These are phyloP conservation scores for human (Homo sapiens) DNA, from an alignment of 2,113 vertebrate species.

Conservation along the genomic window DNA sequence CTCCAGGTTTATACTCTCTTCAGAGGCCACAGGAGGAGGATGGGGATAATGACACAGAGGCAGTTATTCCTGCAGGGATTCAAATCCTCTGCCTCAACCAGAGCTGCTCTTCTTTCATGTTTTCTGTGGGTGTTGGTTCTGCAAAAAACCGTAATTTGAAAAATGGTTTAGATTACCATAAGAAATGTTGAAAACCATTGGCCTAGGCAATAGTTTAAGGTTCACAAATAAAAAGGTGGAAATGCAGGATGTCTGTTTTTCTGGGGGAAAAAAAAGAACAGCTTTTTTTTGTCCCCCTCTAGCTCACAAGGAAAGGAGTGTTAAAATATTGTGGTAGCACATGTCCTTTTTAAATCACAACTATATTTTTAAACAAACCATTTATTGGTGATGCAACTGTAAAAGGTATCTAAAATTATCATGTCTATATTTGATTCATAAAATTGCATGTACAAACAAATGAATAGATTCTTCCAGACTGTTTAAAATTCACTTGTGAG, in stretches of 20 bases:
- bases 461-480: slow-evolving; percentile 63
- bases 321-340: slow-evolving; percentile 70
- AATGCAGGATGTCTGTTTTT: background rate
- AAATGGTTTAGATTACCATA: background rate
- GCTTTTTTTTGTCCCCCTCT: background rate
- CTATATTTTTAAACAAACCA: slow-evolving; percentile 78
- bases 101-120: background rate
- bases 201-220: slow-evolving; percentile 3
- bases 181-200: background rate
- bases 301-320: slow-evolving; percentile 55
- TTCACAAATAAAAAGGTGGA: slow-evolving; percentile 19
- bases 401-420: slow-evolving; percentile 75
- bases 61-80: fast-evolving
- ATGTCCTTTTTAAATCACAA: slow-evolving; percentile 69
- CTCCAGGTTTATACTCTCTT: background rate
- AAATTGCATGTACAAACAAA: slow-evolving; percentile 56
- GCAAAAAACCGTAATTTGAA: slow-evolving; percentile 5
- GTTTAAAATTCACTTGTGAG: slow-evolving; percentile 64
- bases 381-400: slow-evolving; percentile 80
- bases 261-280: background rate
- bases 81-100: background rate
- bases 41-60: too few relatives aligned
- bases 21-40: background rate
- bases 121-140: background rate
- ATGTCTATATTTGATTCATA: slow-evolving; percentile 76